Evolutionary conservation across 2,113 vertebrate species (phyloP).

Genomic region (rat (Rattus norvegicus)): GRCr8 NC_086020.1:75765001-75765500

Average conservation of each 20-base stretch:
- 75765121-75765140: background rate
- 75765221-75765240: background rate
- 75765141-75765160: background rate
- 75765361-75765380: background rate
- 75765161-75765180: background rate
- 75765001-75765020: rapidly evolving
- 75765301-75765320: background rate
- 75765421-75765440: background rate
- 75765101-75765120: background rate
- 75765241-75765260: background rate
- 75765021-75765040: background rate
- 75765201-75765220: background rate
- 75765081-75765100: background rate
- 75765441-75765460: background rate
- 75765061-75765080: background rate
- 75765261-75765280: background rate
- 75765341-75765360: background rate
- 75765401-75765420: background rate
- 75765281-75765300: background rate
- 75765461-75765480: background rate
- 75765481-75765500: background rate
- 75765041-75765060: background rate
- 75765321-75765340: background rate
- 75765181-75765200: background rate
- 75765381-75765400: background rate